phyloP scores from a whole-genome alignment of 2,113 vertebrate genomes.

The Dryoscopus gambensis region DNA sequence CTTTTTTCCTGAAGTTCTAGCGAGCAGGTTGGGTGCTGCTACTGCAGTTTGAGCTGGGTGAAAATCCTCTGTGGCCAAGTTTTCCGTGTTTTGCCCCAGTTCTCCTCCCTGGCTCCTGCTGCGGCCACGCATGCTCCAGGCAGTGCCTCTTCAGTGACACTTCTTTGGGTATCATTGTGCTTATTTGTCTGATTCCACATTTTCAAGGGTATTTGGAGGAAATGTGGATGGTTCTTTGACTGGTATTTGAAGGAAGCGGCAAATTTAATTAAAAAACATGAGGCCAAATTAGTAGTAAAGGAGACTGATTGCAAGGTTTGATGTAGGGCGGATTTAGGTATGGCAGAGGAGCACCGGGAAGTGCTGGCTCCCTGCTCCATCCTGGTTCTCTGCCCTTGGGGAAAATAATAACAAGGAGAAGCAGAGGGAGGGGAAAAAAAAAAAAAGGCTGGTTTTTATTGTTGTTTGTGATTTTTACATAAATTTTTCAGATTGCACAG shows the following conservation, averaged over 20 bases:
- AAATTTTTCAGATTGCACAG: constrained; percentile 66
- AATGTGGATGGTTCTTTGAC: constrained; percentile 69
- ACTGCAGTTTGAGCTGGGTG: not conserved
- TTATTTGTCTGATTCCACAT: constrained; percentile 49
- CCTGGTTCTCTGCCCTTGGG: not conserved
- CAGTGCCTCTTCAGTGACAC: not conserved
- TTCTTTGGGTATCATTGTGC: not conserved
- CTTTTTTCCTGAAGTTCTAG: not conserved
- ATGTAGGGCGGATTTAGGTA: not conserved
- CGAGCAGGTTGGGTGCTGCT: not conserved
- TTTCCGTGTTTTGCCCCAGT: fast-evolving
- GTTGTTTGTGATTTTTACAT: constrained; percentile 64
- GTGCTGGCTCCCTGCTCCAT: not conserved
- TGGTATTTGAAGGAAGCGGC: constrained; percentile 68
- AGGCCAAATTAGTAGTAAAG: constrained; percentile 69
- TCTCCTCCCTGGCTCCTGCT: not conserved
- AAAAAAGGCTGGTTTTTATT: constrained; percentile 25
- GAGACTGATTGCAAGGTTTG: constrained; percentile 43
- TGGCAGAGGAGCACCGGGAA: fast-evolving
- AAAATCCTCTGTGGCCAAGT: not conserved
- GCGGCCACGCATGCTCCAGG: not conserved
- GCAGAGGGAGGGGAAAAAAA: not conserved
- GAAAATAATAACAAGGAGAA: not conserved
- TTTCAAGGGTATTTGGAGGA: constrained; percentile 77
- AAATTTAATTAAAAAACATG: constrained; percentile 77